Evolutionary conservation across 2,113 vertebrate species (phyloP).

Genomic region (Hepsetus odoe): DNA sequence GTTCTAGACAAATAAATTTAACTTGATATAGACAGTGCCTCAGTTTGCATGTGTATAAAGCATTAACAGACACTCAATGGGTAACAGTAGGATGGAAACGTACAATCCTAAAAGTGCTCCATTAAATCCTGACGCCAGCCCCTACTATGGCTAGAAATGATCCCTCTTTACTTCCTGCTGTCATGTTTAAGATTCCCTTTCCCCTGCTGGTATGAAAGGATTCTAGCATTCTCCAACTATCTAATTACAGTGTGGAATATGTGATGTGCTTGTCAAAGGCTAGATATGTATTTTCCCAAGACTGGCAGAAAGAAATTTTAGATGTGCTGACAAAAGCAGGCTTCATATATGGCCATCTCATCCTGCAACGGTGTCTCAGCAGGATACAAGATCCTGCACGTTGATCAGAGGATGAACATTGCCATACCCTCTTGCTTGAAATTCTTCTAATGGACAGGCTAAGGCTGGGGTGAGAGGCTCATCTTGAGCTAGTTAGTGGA

Average conservation of each 20-base stretch:
- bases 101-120: constrained; percentile 61
- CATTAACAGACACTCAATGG: too few relatives aligned
- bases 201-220: constrained; percentile 51
- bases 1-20: too few relatives aligned
- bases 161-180: not conserved
- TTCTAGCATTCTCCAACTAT: constrained; percentile 50
- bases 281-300: constrained; percentile 64
- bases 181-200: not conserved
- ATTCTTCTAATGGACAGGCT: constrained; percentile 2
- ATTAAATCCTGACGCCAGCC: constrained; percentile 67
- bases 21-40: too few relatives aligned
- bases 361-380: constrained; percentile 41
- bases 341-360: constrained; percentile 38
- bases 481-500: constrained; percentile 36
- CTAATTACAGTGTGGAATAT: constrained; percentile 69
- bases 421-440: not conserved
- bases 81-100: constrained; percentile 39
- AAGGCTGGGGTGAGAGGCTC: constrained; percentile 14
- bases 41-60: too few relatives aligned
- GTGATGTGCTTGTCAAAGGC: constrained; percentile 69
- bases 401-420: constrained; percentile 24
- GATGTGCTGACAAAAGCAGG: constrained; percentile 62
- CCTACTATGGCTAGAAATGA: constrained; percentile 39
- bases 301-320: constrained; percentile 65
- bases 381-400: constrained; percentile 26